Evolutionary conservation across 2,113 vertebrate species (phyloP).

Genomic region (Sarotherodon lohbergeri): DNA sequence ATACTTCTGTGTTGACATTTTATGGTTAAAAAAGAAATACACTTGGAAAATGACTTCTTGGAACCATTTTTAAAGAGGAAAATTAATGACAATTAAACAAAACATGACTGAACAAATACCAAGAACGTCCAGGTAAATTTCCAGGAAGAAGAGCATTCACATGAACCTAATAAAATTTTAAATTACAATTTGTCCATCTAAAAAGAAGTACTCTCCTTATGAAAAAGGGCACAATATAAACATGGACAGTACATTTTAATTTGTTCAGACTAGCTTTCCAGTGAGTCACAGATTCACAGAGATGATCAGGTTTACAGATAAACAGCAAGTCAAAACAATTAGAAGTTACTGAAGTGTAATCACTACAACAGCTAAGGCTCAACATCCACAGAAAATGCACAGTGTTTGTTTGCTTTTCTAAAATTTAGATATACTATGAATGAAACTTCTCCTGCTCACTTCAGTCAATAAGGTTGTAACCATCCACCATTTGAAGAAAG

Average conservation of each 20-base stretch:
- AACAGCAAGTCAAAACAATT: conserved; percentile 2
- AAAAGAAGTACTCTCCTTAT: not conserved
- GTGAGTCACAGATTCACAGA: not conserved
- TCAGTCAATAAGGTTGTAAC: not conserved
- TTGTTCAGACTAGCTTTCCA: not conserved
- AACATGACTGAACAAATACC: not conserved
- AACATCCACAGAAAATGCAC: not conserved
- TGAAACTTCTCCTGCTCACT: not conserved
- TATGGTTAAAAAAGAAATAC: not conserved
- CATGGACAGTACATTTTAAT: not conserved
- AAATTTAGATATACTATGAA: not conserved
- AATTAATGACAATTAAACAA: not conserved
- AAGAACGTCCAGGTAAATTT: not conserved
- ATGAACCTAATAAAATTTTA: not conserved
- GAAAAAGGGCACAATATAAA: not conserved
- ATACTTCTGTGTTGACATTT: not conserved
- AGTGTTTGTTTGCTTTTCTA: not conserved
- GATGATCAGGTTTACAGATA: conserved; percentile 1
- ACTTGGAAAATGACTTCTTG: not conserved
- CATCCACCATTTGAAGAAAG: not conserved
- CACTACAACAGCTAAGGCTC: not conserved
- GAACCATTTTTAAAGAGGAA: not conserved
- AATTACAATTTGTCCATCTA: not conserved
- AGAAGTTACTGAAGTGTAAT: not conserved
- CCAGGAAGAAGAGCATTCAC: not conserved